Evolutionary conservation across 2,888 invertebrate genomes (phyloP).

Genomic region (Ctenicera cuprea): DNA sequence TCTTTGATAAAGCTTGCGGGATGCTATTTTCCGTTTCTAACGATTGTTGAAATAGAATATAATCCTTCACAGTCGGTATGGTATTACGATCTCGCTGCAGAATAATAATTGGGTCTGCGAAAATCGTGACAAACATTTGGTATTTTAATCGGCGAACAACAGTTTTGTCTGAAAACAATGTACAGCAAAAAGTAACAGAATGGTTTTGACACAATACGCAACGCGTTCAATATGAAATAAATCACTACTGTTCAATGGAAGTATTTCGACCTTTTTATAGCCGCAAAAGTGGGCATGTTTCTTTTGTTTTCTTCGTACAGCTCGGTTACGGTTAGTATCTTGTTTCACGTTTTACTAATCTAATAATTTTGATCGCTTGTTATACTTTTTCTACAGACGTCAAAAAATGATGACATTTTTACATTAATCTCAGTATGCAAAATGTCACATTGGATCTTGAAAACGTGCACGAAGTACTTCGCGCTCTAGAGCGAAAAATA

Average conservation of each 20-base stretch:
- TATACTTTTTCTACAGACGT: too few relatives aligned
- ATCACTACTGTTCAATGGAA: conserved; percentile 21
- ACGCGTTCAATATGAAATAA: conserved; percentile 33
- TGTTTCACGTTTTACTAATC: not conserved
- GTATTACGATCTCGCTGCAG: not conserved
- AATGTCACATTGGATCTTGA: too few relatives aligned
- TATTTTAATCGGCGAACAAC: conserved; percentile 22
- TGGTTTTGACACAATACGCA: conserved; percentile 33
- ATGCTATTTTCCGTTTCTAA: not conserved
- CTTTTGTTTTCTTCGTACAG: not conserved
- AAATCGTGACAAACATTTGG: conserved; percentile 8
- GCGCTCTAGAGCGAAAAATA: too few relatives aligned
- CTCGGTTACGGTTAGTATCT: not conserved
- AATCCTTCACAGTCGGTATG: not conserved
- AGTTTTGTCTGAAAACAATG: conserved; percentile 37
- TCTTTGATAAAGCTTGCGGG: not conserved
- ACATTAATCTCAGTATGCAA: too few relatives aligned
- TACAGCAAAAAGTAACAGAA: conserved; percentile 31
- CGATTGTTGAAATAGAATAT: not conserved
- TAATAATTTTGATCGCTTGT: too few relatives aligned
- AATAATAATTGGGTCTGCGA: not conserved
- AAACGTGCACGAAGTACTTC: too few relatives aligned
- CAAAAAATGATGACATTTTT: too few relatives aligned
- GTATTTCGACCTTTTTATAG: conserved; percentile 28
- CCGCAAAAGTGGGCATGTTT: conserved; percentile 14